A percentile compares a stretch with the other conserved stretches of the same genome.
Conservation (phyloP, 2,888 invertebrate genomes). For the Nemurella pictetii region DNA sequence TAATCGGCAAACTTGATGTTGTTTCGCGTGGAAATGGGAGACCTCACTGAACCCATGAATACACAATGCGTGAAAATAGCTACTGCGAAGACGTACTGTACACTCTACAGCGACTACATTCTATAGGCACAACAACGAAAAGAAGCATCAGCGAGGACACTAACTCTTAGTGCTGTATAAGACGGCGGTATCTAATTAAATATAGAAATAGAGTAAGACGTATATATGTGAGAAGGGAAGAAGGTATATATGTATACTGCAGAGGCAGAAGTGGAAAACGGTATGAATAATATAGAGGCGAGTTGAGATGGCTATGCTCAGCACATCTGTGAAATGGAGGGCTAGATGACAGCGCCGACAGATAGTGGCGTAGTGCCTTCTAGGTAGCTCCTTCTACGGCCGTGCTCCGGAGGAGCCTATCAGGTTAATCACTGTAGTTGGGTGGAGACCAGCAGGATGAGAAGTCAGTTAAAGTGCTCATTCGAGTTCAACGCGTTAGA, state of each 20-base stretch:
- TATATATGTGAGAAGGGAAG: constrained; percentile 6
- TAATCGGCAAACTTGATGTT: constrained; percentile 13
- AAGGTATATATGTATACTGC: neutral
- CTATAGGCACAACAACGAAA: neutral
- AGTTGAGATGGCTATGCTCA: neutral
- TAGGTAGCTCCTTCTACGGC: too few species aligned
- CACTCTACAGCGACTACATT: neutral
- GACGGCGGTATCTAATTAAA: constrained; percentile 26
- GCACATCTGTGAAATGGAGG: neutral
- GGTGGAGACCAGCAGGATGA: too few species aligned
- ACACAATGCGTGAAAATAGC: constrained; percentile 14
- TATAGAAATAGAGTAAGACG: constrained; percentile 29
- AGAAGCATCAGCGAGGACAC: neutral
- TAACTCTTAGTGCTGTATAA: constrained; percentile 12
- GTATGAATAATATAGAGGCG: neutral
- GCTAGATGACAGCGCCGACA: constrained; percentile 1
- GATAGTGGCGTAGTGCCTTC: neutral
- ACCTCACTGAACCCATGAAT: constrained; percentile 14
- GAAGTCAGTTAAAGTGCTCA: too few species aligned
- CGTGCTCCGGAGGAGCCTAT: too few species aligned
- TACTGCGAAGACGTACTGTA: neutral
- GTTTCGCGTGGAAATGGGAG: constrained; percentile 3
- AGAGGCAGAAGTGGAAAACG: neutral
- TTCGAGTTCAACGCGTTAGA: too few species aligned
- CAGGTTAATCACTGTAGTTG: too few species aligned